Evolutionary conservation across 2,113 vertebrate genomes (phyloP).

Genomic region (Mobula birostris): DNA sequence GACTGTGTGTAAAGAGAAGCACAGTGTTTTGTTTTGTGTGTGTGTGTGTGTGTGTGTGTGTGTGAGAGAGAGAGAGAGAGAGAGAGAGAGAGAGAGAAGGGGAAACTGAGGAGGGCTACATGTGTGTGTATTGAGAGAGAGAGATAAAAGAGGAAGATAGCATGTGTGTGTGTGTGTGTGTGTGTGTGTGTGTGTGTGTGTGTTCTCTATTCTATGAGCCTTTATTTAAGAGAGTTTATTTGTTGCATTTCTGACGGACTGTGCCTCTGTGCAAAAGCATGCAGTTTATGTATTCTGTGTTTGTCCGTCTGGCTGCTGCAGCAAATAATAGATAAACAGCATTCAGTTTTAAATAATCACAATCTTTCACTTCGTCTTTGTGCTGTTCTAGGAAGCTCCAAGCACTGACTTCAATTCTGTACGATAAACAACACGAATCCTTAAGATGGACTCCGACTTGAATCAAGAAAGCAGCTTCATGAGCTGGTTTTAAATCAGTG

Average conservation of each 20-base stretch:
- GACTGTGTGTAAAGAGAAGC: background rate
- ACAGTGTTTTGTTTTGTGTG: background rate
- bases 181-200: background rate
- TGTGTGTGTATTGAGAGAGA: background rate
- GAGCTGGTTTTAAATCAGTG: constrained; percentile 5
- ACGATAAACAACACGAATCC: background rate
- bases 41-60: background rate
- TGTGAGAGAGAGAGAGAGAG: no score
- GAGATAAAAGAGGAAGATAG: no score
- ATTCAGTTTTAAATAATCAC: background rate
- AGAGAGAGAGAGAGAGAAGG: no score
- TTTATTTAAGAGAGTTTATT: no score
- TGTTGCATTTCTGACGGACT: no score
- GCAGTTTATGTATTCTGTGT: no score
- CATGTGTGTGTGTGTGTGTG: background rate
- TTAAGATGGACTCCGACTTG: constrained; percentile 8
- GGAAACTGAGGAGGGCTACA: no score
- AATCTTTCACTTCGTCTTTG: background rate
- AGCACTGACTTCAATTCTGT: background rate
- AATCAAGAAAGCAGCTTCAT: constrained; percentile 2
- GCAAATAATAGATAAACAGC: background rate
- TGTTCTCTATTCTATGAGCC: no score
- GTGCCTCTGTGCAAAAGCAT: no score
- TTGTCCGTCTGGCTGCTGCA: no score
- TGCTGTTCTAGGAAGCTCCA: background rate